Evolutionary conservation across 2,888 invertebrate genomes (phyloP), one percentile per base, ranked within the genome.

Genomic region (Biston stratarius): DNA sequence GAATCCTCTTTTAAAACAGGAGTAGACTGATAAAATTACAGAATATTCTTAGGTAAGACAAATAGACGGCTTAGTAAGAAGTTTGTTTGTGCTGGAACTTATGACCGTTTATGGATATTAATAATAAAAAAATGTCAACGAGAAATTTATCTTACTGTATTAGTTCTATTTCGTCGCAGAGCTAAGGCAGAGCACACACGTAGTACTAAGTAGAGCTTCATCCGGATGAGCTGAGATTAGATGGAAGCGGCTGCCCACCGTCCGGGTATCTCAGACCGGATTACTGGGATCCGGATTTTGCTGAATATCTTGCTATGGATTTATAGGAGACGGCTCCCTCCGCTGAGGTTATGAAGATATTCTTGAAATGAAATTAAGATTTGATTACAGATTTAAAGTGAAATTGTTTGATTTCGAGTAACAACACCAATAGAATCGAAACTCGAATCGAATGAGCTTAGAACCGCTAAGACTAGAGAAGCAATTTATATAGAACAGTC

Each of bases 171-270:
- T 24, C 14, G 51, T 60, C n/a, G 55, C 59, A 49, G 62, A 69
- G 61, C 75, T 77, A 82, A 81, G 81, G 67, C 75, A 78, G 73
- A 72, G 78, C 80, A 83, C 81, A 84, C 82, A 85, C 80, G 80
- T 80, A 82, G 73, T 60, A 68, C 85, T 85, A 83, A 87, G 87
- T 82, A 84, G 73, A 81, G 82, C 80, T 81, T 86, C 83, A 92
- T 89, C 92, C 91, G 92, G 92, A 90, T 91, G 84, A 90, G 80
- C 81, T 73, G 77, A 84, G 93, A 92, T 93, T 91, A 93, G 91
- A 87, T 81, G 83, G 83, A 83, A 83, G 88, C 85, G 89, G 88
- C 90, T 89, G 90, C 89, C 91, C 92, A 89, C 87, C 84, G 89
- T 82, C 88, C 88, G 87, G 87, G 88, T 88, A 88, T 89, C 90